phyloP scores from a whole-genome alignment of 2,797 vertebrate species.

The Pristis pectinata region DNA sequence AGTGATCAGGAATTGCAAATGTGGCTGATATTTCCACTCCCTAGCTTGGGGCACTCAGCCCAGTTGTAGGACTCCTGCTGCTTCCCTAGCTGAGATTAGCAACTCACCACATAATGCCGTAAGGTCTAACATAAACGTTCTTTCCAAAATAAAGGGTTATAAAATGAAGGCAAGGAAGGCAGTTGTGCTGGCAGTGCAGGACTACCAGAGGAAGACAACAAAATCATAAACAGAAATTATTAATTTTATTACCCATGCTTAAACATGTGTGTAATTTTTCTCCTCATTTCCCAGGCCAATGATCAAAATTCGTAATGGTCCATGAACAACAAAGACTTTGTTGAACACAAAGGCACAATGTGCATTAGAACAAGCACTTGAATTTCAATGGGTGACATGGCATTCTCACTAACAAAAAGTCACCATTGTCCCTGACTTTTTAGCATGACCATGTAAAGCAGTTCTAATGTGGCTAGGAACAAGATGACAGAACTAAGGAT shows the following conservation, averaged over 20 bases:
- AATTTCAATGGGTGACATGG: conserved; percentile 38
- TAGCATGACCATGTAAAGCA: conserved; percentile 36
- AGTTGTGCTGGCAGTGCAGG: not conserved
- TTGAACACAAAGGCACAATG: conserved; percentile 33
- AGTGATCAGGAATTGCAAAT: not conserved
- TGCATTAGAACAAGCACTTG: conserved; percentile 34
- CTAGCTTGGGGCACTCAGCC: conserved; percentile 4
- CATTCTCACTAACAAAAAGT: conserved; percentile 36
- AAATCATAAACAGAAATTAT: not conserved
- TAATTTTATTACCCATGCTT: conserved; percentile 1
- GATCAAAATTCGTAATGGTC: conserved; percentile 37
- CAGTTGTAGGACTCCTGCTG: conserved; percentile 12
- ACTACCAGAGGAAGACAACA: not conserved
- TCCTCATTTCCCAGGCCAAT: conserved; percentile 9
- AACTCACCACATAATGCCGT: not conserved
- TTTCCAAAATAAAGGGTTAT: not conserved
- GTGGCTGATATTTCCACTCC: conserved; percentile 9
- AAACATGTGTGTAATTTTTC: conserved; percentile 36
- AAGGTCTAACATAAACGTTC: not conserved
- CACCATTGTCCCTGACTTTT: conserved; percentile 35
- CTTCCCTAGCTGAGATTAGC: not conserved
- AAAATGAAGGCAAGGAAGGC: not conserved
- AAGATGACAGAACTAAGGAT: conserved; percentile 38
- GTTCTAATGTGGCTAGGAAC: conserved; percentile 37
- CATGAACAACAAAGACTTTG: conserved; percentile 34